Percentiles rank a stretch among this genome's conserved stretches.
Evolutionary conservation across 2,113 vertebrate species (phyloP).

Genomic region (Oncorhynchus keta): DNA sequence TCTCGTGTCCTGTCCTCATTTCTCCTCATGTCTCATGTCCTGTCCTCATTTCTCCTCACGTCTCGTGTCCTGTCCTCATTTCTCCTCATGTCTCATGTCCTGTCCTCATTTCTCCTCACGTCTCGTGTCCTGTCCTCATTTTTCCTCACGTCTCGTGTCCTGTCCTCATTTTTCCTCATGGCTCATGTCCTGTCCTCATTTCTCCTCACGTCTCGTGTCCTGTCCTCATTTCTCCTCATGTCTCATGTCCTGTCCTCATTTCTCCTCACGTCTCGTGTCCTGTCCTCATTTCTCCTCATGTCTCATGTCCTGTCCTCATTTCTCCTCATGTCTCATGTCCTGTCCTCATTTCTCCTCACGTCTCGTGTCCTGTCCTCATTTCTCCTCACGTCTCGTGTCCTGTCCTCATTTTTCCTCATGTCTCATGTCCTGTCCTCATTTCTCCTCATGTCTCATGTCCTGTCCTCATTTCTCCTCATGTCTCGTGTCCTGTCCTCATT

Average conservation of each 20-base stretch:
- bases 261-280: not conserved
- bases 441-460: too few relatives aligned
- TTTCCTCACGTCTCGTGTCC: constrained; percentile 20
- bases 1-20: constrained; percentile 34
- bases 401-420: too few relatives aligned
- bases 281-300: not conserved
- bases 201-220: not conserved
- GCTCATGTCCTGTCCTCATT: too few relatives aligned
- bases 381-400: too few relatives aligned
- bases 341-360: constrained; percentile 14
- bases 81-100: not conserved
- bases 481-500: too few relatives aligned
- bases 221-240: not conserved
- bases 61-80: too few relatives aligned
- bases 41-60: constrained; percentile 14
- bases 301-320: too few relatives aligned
- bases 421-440: too few relatives aligned
- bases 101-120: not conserved
- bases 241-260: constrained; percentile 34
- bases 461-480: too few relatives aligned
- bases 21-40: constrained; percentile 20
- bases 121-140: too few relatives aligned
- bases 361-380: too few relatives aligned
- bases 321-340: constrained; percentile 21
- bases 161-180: constrained; percentile 12